Evolutionary conservation across 1,140 invertebrate genomes (phyloP).

Genomic region (Cyphomyrmex costatus): DNA sequence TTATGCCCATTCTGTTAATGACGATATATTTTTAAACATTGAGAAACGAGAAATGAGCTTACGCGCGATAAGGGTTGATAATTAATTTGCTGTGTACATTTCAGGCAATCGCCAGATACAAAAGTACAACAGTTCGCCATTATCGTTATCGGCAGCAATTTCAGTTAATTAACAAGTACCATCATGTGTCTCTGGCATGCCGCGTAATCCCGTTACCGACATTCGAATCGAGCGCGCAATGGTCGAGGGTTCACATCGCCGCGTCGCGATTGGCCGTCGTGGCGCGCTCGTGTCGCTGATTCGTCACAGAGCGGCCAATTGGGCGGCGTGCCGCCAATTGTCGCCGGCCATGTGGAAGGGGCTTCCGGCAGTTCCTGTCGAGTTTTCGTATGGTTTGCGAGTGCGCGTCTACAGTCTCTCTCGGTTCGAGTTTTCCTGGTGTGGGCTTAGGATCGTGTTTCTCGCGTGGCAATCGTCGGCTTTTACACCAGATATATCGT

Average conservation of each 20-base stretch:
- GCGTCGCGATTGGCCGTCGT: constrained; percentile 40
- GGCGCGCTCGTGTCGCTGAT: constrained; percentile 34
- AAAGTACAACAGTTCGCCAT: background rate
- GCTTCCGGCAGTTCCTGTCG: constrained; percentile 77
- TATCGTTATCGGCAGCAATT: background rate
- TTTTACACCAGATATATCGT: background rate
- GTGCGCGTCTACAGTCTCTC: constrained; percentile 43
- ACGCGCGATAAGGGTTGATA: background rate
- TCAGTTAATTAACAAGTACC: constrained; percentile 10
- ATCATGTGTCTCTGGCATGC: background rate
- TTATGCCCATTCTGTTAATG: background rate
- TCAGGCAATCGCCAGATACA: background rate
- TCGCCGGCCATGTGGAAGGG: constrained; percentile 56
- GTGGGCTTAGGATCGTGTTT: background rate
- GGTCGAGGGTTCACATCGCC: constrained; percentile 6
- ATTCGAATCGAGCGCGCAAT: constrained; percentile 38
- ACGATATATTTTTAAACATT: background rate
- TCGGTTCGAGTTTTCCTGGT: constrained; percentile 31
- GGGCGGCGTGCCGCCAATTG: constrained; percentile 47
- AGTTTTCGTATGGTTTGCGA: constrained; percentile 68
- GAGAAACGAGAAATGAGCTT: background rate
- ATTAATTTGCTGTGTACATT: background rate
- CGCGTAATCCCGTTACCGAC: background rate
- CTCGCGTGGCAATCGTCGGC: background rate
- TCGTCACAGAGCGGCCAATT: constrained; percentile 64